phyloP scores from a whole-genome alignment of 2,113 vertebrate species.

The Piprites chloris region DNA sequence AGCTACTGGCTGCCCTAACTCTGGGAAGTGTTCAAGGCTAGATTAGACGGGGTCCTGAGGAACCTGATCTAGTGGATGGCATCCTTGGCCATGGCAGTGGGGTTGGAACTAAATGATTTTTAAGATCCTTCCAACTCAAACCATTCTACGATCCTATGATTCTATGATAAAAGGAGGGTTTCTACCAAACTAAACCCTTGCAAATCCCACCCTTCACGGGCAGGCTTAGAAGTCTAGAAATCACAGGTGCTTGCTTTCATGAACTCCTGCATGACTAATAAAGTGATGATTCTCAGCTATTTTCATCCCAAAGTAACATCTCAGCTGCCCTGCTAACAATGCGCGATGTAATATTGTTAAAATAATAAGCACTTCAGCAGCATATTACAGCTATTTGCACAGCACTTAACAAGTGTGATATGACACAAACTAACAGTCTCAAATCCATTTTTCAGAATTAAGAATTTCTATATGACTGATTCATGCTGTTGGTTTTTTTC shows the following conservation, averaged over 20 bases:
- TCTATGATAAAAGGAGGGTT: not conserved
- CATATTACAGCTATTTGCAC: not conserved
- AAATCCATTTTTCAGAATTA: not conserved
- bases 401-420: not conserved
- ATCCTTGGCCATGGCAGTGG: not conserved
- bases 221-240: not conserved
- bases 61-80: not conserved
- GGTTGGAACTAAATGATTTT: not conserved
- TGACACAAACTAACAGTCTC: not conserved
- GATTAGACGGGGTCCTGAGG: not conserved
- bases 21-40: not conserved
- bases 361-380: not conserved
- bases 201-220: not conserved
- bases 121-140: not conserved
- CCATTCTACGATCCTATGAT: not conserved
- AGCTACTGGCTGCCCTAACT: not conserved
- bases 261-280: not conserved
- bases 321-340: not conserved
- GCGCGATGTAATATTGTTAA: not conserved
- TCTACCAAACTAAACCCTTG: not conserved
- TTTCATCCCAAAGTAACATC: not conserved
- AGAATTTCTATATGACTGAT: not conserved
- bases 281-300: not conserved
- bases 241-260: not conserved
- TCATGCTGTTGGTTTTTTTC: not conserved